Percentiles rank a stretch among this genome's conserved stretches.
These are phyloP conservation scores for Osmoderma eremita DNA, from an alignment of 2,888 invertebrate species.

Conservation along the genomic window DNA sequence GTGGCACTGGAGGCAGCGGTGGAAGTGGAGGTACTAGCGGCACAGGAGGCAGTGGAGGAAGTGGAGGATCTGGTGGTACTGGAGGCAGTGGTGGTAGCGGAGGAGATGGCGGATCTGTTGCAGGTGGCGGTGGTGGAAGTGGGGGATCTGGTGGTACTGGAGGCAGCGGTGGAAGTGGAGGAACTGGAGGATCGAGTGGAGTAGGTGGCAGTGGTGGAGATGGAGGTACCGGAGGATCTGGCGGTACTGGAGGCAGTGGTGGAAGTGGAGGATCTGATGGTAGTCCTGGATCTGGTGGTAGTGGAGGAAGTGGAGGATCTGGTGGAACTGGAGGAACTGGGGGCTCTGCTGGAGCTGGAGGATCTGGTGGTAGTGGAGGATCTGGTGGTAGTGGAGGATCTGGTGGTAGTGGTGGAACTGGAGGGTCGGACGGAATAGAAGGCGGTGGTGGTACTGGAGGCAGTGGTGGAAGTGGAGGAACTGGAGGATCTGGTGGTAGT, in stretches of 20 bases:
- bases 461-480: constrained; percentile 30
- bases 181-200: constrained; percentile 12
- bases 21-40: constrained; percentile 28
- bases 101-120: constrained; percentile 18
- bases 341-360: constrained; percentile 1
- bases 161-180: constrained; percentile 23
- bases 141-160: constrained; percentile 15
- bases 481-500: constrained; percentile 6
- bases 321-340: constrained; percentile 20
- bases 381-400: neutral
- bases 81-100: constrained; percentile 12
- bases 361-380: constrained; percentile 2
- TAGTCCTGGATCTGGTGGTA: constrained; percentile 7
- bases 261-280: constrained; percentile 7
- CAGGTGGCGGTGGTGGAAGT: constrained; percentile 17
- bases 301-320: constrained; percentile 13
- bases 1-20: constrained; percentile 40
- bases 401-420: neutral
- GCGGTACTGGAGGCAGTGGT: constrained; percentile 25
- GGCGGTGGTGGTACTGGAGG: constrained; percentile 17
- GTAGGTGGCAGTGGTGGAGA: constrained; percentile 40
- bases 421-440: neutral
- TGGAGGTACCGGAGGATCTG: constrained; percentile 40
- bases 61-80: constrained; percentile 9
- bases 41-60: neutral